Evolutionary conservation across 2,797 vertebrate species (phyloP).

Genomic region (Cyclopterus lumpus): DNA sequence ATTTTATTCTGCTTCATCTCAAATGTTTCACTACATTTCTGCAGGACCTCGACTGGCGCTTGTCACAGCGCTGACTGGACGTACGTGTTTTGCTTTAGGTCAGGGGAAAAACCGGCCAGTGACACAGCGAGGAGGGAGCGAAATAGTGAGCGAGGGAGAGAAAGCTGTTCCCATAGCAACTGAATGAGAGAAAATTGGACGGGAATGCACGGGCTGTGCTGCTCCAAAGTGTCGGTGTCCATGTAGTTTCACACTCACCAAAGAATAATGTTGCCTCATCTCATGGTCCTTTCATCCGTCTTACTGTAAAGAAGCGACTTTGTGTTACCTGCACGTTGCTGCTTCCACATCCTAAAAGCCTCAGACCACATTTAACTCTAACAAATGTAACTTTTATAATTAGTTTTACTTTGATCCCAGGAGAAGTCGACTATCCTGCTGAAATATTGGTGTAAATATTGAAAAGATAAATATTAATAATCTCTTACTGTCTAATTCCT

Average conservation of each 20-base stretch:
- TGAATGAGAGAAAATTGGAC: constrained; percentile 11
- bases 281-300: neutral
- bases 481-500: neutral
- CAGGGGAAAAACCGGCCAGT: constrained; percentile 16
- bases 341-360: neutral
- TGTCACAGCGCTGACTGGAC: neutral
- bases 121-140: neutral
- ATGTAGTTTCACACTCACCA: constrained; percentile 1
- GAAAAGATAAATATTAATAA: neutral
- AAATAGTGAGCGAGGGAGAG: neutral
- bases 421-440: neutral
- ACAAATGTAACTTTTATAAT: neutral
- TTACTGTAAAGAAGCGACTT: neutral
- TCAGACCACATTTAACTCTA: neutral
- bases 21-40: neutral
- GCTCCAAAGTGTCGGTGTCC: neutral
- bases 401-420: constrained; percentile 1
- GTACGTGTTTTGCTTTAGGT: constrained; percentile 1
- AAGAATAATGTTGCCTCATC: neutral
- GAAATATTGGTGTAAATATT: neutral
- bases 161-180: constrained; percentile 61
- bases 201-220: constrained; percentile 3
- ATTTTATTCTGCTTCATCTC: neutral
- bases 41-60: neutral
- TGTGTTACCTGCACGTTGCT: neutral